Evolutionary conservation across 2,797 vertebrate species (phyloP).

Genomic region (Micrastur ruficollis): DNA sequence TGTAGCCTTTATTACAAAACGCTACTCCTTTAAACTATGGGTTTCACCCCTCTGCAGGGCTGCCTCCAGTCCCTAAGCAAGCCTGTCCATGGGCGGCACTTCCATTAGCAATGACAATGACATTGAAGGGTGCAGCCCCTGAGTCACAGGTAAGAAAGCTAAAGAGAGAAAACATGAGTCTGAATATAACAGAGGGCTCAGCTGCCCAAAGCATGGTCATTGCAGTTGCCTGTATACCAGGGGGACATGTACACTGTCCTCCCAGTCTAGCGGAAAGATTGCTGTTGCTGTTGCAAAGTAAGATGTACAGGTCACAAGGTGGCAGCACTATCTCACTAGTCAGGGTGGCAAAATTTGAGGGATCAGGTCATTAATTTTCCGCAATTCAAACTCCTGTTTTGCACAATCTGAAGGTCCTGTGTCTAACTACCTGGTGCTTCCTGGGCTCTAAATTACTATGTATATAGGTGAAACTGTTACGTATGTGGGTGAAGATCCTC

Average conservation of each 20-base stretch:
- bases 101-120: neutral
- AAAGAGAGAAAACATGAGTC: neutral
- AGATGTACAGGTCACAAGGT: conserved; percentile 5
- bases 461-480: neutral
- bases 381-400: neutral
- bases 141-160: neutral
- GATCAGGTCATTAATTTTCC: neutral
- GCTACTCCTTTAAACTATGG: neutral
- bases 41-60: neutral
- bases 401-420: neutral
- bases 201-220: neutral
- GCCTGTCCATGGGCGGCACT: neutral
- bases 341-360: neutral
- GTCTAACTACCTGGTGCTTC: neutral
- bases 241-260: neutral
- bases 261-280: neutral
- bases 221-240: neutral
- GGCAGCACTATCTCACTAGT: conserved; percentile 33
- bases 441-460: neutral
- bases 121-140: neutral
- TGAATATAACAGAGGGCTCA: neutral
- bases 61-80: neutral
- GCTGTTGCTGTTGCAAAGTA: neutral
- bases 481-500: neutral
- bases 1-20: neutral